A percentile compares a stretch with the other conserved stretches of the same genome.
Evolutionary conservation across 53 echinoderm and acorn worm species (phyloP).

Genomic region (Patiria pectinifera): DNA sequence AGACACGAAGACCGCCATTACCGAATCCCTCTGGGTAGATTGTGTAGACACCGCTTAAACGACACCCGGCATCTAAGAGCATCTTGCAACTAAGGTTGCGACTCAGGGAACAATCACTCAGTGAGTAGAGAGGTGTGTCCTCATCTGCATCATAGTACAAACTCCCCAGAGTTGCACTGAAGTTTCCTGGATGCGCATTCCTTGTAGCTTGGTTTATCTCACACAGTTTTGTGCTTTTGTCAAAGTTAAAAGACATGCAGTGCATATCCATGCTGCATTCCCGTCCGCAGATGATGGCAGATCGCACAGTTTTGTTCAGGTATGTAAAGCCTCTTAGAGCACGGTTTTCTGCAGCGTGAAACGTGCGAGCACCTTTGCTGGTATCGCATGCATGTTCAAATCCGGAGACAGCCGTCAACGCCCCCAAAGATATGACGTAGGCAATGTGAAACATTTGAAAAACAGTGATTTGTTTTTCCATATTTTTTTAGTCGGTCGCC

Average conservation of each 20-base stretch:
- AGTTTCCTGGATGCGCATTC: background rate
- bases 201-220: background rate
- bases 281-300: background rate
- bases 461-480: too few relatives aligned
- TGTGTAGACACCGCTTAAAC: too few relatives aligned
- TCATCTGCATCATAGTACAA: conserved; percentile 4
- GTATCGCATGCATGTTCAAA: too few relatives aligned
- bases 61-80: background rate
- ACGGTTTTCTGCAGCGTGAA: background rate
- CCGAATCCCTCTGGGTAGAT: too few relatives aligned
- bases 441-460: too few relatives aligned
- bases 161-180: background rate
- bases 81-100: background rate
- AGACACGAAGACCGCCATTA: too few relatives aligned
- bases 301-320: background rate
- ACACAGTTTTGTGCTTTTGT: background rate
- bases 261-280: conserved; percentile 25
- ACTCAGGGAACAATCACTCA: background rate
- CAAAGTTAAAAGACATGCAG: conserved; percentile 23
- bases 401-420: too few relatives aligned
- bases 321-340: background rate
- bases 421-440: too few relatives aligned
- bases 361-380: too few relatives aligned
- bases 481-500: too few relatives aligned
- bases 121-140: background rate